Evolutionary conservation across 1,140 invertebrate genomes (phyloP), one percentile per base, ranked within the genome.

Genomic region (Choristoneura fumiferana): DNA sequence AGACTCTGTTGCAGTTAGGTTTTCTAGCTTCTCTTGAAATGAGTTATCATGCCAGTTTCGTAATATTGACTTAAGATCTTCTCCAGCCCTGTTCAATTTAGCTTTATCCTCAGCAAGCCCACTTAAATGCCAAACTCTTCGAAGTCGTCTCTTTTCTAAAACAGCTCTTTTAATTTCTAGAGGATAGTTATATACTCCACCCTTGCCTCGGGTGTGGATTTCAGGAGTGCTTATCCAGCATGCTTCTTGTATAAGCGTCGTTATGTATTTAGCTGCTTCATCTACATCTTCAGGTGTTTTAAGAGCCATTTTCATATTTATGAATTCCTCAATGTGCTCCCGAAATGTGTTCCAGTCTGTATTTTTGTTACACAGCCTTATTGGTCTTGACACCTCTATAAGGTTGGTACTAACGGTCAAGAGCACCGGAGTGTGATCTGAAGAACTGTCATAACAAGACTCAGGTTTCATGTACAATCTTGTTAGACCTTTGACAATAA

Each of bases 211-310:
- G n/a, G n/a, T n/a, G n/a, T n/a, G n/a, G n/a, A n/a, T n/a, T n/a
- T n/a, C n/a, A n/a, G n/a, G n/a, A n/a, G n/a, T n/a, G n/a, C n/a
- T n/a, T n/a, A n/a, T n/a, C n/a, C n/a, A n/a, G n/a, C 62, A 33
- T 4, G 38, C 54, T 33, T 9, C 18, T 40, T 57, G 54, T 4
- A 57, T 40, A 8, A 43, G 38, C 1, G n/a, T 8, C 13, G 36
- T 57, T n/a, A 40, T 57, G 18, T 40, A 40, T 40, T 43, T 57
- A 29, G 38, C 29, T 8, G 37, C 38, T 8, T 10, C n/a, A 22
- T 57, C 36, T n/a, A 57, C 29, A 9, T 57, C 54, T 4, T 54
- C 53, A 13, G 34, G 53, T 17, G 53, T 54, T 17, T 54, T 54
- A 14, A 54, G 35, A 0, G 53, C 34, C 14, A 38, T 10, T 54